These are phyloP conservation scores for Copidosoma aretas DNA, from an alignment of 2,888 invertebrate genomes.

Conservation along the genomic window DNA sequence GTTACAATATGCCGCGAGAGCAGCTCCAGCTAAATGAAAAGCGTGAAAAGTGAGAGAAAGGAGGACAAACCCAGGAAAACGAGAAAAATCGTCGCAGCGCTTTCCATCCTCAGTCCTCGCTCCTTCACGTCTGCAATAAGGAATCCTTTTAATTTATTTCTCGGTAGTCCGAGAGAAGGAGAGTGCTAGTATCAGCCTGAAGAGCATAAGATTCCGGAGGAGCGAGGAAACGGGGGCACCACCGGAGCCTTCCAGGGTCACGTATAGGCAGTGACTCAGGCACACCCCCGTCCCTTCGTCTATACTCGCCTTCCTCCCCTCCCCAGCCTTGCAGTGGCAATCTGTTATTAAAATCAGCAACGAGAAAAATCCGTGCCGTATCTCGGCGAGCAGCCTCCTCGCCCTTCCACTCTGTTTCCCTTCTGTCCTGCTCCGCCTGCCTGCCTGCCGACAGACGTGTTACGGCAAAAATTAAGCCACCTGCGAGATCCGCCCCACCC, in stretches of 20 bases:
- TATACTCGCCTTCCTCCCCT: conserved; percentile 6
- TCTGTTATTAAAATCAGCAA: conserved; percentile 63
- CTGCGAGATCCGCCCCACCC: conserved; percentile 49
- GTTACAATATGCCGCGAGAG: conserved; percentile 20
- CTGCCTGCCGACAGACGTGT: conserved; percentile 56
- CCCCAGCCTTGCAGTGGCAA: conserved; percentile 39
- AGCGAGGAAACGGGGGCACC: conserved; percentile 34
- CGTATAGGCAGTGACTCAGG: conserved; percentile 60
- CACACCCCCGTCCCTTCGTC: conserved; percentile 31
- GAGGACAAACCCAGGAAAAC: conserved; percentile 8
- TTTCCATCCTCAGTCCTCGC: conserved; percentile 38
- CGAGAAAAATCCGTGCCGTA: conserved; percentile 63
- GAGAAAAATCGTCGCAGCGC: background rate
- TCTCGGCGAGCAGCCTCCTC: conserved; percentile 48
- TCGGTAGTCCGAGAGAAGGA: conserved; percentile 32
- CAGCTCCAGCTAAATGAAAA: conserved; percentile 29
- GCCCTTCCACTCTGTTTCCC: background rate
- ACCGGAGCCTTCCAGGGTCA: conserved; percentile 48
- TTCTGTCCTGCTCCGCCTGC: conserved; percentile 7
- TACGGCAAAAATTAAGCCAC: conserved; percentile 61
- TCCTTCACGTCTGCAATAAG: conserved; percentile 35
- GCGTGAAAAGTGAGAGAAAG: conserved; percentile 20
- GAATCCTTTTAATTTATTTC: conserved; percentile 48
- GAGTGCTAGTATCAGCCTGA: conserved; percentile 28
- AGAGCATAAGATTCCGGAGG: conserved; percentile 14